phyloP scores from a whole-genome alignment of 2,888 invertebrate genomes.

The Eueremaeus valkanovi region DNA sequence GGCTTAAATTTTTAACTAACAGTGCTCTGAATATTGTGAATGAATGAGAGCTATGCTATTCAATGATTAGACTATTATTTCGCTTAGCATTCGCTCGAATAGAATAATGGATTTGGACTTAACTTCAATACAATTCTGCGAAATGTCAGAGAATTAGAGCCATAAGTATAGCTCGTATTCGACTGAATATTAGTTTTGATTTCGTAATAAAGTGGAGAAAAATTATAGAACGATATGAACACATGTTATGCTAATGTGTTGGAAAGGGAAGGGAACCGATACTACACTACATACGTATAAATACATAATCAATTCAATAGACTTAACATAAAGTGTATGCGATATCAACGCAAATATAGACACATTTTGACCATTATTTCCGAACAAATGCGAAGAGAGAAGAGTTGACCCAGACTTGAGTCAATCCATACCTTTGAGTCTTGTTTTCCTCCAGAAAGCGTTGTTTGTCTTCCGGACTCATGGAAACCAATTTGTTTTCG shows the following conservation, averaged over 20 bases:
- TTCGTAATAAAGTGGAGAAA: neutral
- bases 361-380: neutral
- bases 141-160: neutral
- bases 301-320: neutral
- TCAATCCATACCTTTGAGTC: conserved; percentile 66
- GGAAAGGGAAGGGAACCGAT: neutral
- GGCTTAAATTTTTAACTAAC: too few species aligned
- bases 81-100: neutral
- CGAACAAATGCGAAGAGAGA: neutral
- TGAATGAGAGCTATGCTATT: neutral
- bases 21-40: too few species aligned
- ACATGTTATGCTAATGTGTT: conserved; percentile 16
- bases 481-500: conserved; percentile 79
- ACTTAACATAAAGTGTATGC: neutral
- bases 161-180: neutral
- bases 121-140: neutral
- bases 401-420: too few species aligned
- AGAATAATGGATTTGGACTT: neutral
- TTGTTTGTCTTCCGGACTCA: conserved; percentile 69
- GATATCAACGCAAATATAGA: neutral
- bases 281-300: neutral
- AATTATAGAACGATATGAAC: too few species aligned
- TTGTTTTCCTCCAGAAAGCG: conserved; percentile 77
- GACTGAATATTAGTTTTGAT: neutral
- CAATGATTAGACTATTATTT: neutral